A percentile compares a stretch with the other conserved stretches of the same genome.
phyloP scores from a whole-genome alignment of 2,888 invertebrate genomes.

The Saturnia pavonia region DNA sequence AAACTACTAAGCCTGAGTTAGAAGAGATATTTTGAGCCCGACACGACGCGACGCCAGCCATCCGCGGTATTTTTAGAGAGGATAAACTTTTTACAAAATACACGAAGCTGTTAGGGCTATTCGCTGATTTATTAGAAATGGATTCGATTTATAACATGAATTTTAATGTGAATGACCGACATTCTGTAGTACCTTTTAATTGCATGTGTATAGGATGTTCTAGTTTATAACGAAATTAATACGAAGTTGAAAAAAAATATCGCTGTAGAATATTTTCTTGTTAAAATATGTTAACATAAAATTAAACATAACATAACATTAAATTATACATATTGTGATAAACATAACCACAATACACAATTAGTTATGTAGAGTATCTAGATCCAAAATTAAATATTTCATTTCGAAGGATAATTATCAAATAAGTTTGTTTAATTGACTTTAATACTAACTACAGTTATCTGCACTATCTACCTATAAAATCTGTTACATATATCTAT shows the following conservation, averaged over 20 bases:
- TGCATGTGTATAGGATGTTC: not conserved
- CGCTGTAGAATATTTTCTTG: not conserved
- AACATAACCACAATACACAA: not conserved
- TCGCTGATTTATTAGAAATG: constrained; percentile 60
- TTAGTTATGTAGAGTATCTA: not conserved
- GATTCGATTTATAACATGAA: constrained; percentile 25
- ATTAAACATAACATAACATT: too few species aligned
- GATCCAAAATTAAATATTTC: not conserved
- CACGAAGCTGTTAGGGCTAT: constrained; percentile 65
- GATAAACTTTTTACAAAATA: constrained; percentile 78
- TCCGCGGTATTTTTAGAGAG: constrained; percentile 73
- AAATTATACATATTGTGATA: not conserved
- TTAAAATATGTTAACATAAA: not conserved
- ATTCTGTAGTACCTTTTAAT: not conserved
- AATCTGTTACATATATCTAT: not conserved
- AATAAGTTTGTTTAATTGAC: not conserved
- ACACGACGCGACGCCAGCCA: constrained; percentile 62
- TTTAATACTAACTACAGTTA: not conserved
- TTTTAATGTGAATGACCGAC: constrained; percentile 15
- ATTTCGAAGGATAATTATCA: not conserved
- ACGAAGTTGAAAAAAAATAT: not conserved
- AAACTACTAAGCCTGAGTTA: constrained; percentile 9
- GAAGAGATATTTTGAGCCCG: constrained; percentile 62
- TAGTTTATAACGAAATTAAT: not conserved
- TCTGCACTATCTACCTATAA: not conserved